Evolutionary conservation across 2,113 vertebrate species (phyloP).

Genomic region (Vireo altiloquus): DNA sequence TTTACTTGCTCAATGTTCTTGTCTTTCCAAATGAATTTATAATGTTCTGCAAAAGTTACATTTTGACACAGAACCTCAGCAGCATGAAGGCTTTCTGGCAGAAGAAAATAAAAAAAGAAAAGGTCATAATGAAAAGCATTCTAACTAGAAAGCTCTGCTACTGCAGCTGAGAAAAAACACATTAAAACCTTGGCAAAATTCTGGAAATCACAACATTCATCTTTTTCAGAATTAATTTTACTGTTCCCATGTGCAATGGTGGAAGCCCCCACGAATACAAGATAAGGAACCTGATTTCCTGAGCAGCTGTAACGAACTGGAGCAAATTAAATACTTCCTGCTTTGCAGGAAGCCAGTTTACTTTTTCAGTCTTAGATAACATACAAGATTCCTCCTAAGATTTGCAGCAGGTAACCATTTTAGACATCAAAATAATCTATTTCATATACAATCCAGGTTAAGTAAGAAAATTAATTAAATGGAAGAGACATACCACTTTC

Average conservation of each 20-base stretch:
- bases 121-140: not conserved
- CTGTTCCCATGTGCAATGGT: not conserved
- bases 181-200: not conserved
- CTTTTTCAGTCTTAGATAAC: not conserved
- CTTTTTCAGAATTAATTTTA: not conserved
- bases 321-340: not conserved
- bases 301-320: not conserved
- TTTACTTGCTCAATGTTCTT: slow-evolving; percentile 75
- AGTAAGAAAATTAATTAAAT: not conserved
- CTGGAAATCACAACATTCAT: not conserved
- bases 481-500: slow-evolving; percentile 45
- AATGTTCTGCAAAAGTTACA: slow-evolving; percentile 82
- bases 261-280: not conserved
- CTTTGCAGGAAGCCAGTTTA: not conserved
- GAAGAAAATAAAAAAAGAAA: not conserved
- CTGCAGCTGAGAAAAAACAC: not conserved
- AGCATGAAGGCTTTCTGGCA: slow-evolving; percentile 36
- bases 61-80: slow-evolving; percentile 61
- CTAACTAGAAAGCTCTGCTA: not conserved
- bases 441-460: not conserved
- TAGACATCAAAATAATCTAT: not conserved
- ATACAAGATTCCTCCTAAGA: not conserved
- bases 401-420: not conserved
- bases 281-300: not conserved
- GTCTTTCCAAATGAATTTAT: slow-evolving; percentile 81